phyloP scores from a whole-genome alignment of 2,113 vertebrate genomes.

The Microtus richardsoni region DNA sequence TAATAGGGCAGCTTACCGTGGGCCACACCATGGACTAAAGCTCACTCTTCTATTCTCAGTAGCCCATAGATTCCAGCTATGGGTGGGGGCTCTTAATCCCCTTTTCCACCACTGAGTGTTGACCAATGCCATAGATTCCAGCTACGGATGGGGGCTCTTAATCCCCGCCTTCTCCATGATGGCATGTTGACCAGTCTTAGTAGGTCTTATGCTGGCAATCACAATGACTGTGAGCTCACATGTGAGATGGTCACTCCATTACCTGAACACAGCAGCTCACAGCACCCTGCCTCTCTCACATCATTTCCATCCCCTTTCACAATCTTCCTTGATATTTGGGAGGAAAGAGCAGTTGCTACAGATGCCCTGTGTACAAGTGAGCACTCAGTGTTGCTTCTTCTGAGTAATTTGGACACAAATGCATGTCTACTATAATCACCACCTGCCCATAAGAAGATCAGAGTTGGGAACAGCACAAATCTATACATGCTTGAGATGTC shows the following conservation, averaged over 20 bases:
- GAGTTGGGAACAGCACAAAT: neutral
- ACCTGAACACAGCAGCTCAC: too few species aligned
- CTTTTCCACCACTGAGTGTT: neutral
- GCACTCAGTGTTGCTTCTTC: too few species aligned
- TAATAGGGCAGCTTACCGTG: too few species aligned
- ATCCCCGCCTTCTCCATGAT: neutral
- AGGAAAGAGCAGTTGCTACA: neutral
- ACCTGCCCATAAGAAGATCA: neutral
- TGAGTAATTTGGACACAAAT: neutral
- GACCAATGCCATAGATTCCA: too few species aligned
- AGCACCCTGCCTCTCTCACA: neutral
- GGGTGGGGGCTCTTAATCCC: too few species aligned
- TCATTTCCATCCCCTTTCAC: neutral
- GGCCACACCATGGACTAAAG: neutral
- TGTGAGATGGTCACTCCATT: neutral
- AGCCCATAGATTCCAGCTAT: neutral
- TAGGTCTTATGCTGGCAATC: neutral
- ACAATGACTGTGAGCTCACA: neutral
- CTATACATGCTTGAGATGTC: neutral
- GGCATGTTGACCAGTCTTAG: neutral
- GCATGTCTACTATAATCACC: neutral
- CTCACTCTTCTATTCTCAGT: neutral
- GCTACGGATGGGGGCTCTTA: neutral
- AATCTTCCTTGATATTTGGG: neutral
- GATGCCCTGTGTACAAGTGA: too few species aligned